Evolutionary conservation across 2,797 vertebrate genomes (phyloP).

Genomic region (Ara ararauna): DNA sequence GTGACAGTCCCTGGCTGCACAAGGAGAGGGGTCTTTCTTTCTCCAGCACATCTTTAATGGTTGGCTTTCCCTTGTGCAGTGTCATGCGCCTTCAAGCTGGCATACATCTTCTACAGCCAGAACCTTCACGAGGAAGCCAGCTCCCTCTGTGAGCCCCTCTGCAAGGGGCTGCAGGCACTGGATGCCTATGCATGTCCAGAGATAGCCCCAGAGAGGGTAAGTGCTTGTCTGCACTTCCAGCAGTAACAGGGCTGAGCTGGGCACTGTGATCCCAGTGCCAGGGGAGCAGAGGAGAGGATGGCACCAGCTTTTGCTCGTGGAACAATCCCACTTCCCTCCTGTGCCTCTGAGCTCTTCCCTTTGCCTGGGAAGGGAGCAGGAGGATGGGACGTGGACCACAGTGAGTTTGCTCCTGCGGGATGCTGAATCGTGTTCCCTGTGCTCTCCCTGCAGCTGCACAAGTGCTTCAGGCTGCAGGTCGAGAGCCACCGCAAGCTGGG

Average conservation of each 20-base stretch:
- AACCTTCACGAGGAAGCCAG: conserved; percentile 84
- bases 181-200: conserved; percentile 67
- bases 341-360: background rate
- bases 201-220: conserved; percentile 83
- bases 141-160: conserved; percentile 81
- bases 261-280: rapidly evolving
- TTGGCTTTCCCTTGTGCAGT: conserved; percentile 63
- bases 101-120: conserved; percentile 85
- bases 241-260: no score
- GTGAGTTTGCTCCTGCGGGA: background rate
- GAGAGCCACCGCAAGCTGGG: conserved; percentile 85
- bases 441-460: conserved; percentile 80
- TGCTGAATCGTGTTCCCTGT: rapidly evolving
- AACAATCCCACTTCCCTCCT: rapidly evolving
- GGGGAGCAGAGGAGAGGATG: no score
- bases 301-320: background rate
- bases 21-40: rapidly evolving
- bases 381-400: rapidly evolving
- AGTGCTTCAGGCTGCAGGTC: conserved; percentile 87
- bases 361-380: rapidly evolving
- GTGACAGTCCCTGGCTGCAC: no score
- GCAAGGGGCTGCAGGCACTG: conserved; percentile 69
- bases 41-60: no score
- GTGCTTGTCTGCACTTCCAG: background rate
- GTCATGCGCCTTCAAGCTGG: conserved; percentile 83